Conservation (phyloP, 2,888 invertebrate genomes). For the Leucoptera coffeella region DNA sequence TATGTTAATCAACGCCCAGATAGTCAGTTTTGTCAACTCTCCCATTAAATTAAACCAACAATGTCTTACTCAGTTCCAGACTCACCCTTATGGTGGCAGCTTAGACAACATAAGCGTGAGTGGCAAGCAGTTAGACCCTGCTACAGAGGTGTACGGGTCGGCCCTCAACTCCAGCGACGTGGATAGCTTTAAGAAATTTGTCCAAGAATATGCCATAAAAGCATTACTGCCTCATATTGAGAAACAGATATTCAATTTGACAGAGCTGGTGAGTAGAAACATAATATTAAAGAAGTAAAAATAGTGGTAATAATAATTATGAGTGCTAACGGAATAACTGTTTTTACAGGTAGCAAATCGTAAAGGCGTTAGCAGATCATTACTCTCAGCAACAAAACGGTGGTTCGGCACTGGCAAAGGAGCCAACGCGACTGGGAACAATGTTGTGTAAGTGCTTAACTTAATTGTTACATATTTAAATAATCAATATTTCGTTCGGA, state of each 20-base stretch:
- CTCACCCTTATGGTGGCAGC: conserved; percentile 48
- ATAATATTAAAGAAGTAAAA: conserved; percentile 79
- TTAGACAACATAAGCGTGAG: conserved; percentile 56
- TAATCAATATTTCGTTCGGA: too few relatives aligned
- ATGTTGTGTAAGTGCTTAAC: too few relatives aligned
- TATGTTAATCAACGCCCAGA: conserved; percentile 45
- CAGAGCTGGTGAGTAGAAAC: conserved; percentile 64
- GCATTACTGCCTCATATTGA: conserved; percentile 90
- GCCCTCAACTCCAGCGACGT: conserved; percentile 77
- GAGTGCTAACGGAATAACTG: not conserved
- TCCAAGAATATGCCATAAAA: conserved; percentile 81
- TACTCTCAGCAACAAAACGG: conserved; percentile 90
- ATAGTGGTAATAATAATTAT: too few relatives aligned
- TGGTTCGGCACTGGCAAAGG: conserved; percentile 92
- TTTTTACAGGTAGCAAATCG: conserved; percentile 64
- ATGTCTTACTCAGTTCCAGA: conserved; percentile 61
- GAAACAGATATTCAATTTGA: conserved; percentile 72
- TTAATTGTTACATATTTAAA: too few relatives aligned
- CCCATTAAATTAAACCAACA: conserved; percentile 50
- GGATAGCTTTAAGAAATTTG: conserved; percentile 75
- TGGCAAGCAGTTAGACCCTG: conserved; percentile 33
- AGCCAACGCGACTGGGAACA: conserved; percentile 64
- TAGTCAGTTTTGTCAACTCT: conserved; percentile 54
- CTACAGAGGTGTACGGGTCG: conserved; percentile 60
- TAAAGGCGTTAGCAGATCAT: conserved; percentile 88